These are phyloP conservation scores for Hucho hucho DNA, from an alignment of 2,113 vertebrate species.

Conservation along the genomic window DNA sequence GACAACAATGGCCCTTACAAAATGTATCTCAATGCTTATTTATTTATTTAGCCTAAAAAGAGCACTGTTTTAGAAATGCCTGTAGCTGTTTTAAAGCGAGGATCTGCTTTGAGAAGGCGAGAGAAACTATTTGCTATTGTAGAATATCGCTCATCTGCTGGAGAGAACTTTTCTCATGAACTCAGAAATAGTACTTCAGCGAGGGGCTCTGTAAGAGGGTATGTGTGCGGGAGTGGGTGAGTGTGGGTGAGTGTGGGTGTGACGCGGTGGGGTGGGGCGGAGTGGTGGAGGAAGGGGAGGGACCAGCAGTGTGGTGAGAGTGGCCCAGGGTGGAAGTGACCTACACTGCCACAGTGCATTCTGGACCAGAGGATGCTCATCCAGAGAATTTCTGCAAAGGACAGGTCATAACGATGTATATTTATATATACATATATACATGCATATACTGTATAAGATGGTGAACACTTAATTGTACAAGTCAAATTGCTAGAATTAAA, in stretches of 20 bases:
- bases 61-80: constrained; percentile 56
- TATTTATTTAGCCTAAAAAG: constrained; percentile 52
- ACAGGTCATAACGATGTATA: constrained; percentile 37
- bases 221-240: not conserved
- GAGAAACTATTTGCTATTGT: not conserved
- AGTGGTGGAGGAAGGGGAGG: not conserved
- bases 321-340: constrained; percentile 28
- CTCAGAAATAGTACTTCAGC: constrained; percentile 13
- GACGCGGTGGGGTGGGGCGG: constrained; percentile 22
- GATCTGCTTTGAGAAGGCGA: not conserved
- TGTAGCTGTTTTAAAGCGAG: constrained; percentile 37
- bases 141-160: not conserved
- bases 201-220: not conserved
- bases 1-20: not conserved
- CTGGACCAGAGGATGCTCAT: constrained; percentile 19
- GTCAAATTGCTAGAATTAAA: constrained; percentile 30
- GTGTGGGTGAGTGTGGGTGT: constrained; percentile 20
- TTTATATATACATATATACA: constrained; percentile 28
- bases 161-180: constrained; percentile 22
- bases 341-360: constrained; percentile 9
- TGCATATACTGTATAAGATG: constrained; percentile 18
- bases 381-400: constrained; percentile 20
- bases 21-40: constrained; percentile 16
- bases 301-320: constrained; percentile 22
- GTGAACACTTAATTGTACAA: constrained; percentile 38